Evolutionary conservation across 2,797 vertebrate genomes (phyloP).

Genomic region (Ctenochaetus hawaiiensis): DNA sequence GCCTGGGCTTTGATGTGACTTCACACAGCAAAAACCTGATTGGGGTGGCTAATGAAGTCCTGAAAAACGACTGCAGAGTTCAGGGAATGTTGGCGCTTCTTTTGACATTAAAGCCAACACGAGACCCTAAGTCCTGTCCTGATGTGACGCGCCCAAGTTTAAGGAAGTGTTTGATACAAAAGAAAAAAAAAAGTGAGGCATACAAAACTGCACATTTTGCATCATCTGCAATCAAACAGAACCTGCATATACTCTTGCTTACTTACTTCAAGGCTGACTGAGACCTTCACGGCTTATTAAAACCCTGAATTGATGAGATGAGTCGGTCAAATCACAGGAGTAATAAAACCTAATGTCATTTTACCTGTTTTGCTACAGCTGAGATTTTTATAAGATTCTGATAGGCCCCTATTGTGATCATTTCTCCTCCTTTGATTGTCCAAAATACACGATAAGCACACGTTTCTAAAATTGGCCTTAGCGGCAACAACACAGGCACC

Average conservation of each 20-base stretch:
- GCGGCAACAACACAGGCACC: slow-evolving; percentile 73
- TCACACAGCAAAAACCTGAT: slow-evolving; percentile 77
- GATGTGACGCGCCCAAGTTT: slow-evolving; percentile 71
- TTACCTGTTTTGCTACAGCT: not conserved
- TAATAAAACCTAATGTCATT: not conserved
- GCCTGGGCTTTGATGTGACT: slow-evolving; percentile 86
- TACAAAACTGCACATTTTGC: not conserved
- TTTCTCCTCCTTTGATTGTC: slow-evolving; percentile 37
- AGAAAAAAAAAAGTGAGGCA: not conserved
- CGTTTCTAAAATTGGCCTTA: slow-evolving; percentile 46
- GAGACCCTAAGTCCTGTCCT: slow-evolving; percentile 78
- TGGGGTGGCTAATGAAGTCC: slow-evolving; percentile 82
- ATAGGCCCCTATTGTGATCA: slow-evolving; percentile 24
- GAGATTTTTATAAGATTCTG: slow-evolving; percentile 7
- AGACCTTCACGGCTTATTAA: slow-evolving; percentile 9
- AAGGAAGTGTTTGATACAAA: slow-evolving; percentile 29
- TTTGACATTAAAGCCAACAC: slow-evolving; percentile 83
- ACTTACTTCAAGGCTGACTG: not conserved
- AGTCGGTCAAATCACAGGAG: slow-evolving; percentile 1
- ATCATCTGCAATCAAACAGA: slow-evolving; percentile 4
- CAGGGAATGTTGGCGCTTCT: slow-evolving; percentile 77
- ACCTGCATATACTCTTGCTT: not conserved
- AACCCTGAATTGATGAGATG: not conserved
- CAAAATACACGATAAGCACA: slow-evolving; percentile 56
- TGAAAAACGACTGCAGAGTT: slow-evolving; percentile 73